Evolutionary conservation across 2,888 invertebrate species (phyloP).

Genomic region (Drosophila rubida): DNA sequence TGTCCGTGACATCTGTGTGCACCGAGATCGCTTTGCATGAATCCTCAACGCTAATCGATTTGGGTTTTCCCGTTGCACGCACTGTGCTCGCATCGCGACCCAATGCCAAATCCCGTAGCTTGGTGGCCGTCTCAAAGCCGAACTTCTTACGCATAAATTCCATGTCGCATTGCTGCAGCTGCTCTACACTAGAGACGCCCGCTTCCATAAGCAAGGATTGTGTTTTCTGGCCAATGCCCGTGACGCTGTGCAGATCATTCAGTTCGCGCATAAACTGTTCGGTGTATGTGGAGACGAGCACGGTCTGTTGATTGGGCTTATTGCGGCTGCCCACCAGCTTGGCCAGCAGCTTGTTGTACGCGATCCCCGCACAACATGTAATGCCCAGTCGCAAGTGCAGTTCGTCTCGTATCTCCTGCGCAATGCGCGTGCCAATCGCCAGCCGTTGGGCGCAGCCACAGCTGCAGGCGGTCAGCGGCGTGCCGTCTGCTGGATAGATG

Average conservation of each 20-base stretch:
- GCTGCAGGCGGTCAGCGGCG: slow-evolving; percentile 86
- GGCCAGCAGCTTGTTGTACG: slow-evolving; percentile 93
- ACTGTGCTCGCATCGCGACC: slow-evolving; percentile 91
- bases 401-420: slow-evolving; percentile 90
- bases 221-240: slow-evolving; percentile 91
- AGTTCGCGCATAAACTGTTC: slow-evolving; percentile 89
- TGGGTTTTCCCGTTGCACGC: slow-evolving; percentile 91
- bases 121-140: slow-evolving; percentile 89
- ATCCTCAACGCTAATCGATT: slow-evolving; percentile 92
- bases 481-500: slow-evolving; percentile 87
- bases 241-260: slow-evolving; percentile 88
- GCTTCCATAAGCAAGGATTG: slow-evolving; percentile 88
- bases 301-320: slow-evolving; percentile 94
- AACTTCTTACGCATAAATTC: slow-evolving; percentile 88
- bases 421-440: slow-evolving; percentile 90
- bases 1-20: slow-evolving; percentile 90
- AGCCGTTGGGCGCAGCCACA: slow-evolving; percentile 91
- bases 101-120: slow-evolving; percentile 89
- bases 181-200: slow-evolving; percentile 88
- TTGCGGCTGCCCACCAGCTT: slow-evolving; percentile 90
- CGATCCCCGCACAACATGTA: slow-evolving; percentile 93
- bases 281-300: slow-evolving; percentile 89
- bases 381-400: slow-evolving; percentile 89
- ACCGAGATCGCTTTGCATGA: slow-evolving; percentile 90
- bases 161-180: slow-evolving; percentile 88